Conservation (phyloP, 64 coral and sea anemone genomes). For the Pachyseris speciosa region DNA sequence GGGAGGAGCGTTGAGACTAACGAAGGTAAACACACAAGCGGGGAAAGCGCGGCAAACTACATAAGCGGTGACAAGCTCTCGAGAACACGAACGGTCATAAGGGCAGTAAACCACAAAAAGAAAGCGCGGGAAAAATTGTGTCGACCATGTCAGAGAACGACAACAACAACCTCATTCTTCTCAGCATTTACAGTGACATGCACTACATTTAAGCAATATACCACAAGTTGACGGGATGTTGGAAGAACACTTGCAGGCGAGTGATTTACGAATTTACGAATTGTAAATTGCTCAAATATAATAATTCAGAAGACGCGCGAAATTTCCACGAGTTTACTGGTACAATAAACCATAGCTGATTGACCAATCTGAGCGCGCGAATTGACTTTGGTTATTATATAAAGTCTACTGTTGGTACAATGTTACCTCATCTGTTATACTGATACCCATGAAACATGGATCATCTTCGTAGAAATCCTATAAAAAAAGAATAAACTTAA, state of each 20-base stretch:
- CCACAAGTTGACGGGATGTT: too few species aligned
- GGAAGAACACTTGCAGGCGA: too few species aligned
- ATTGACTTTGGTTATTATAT: not conserved
- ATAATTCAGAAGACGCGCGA: too few species aligned
- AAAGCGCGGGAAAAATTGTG: not conserved
- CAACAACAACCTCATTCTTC: not conserved
- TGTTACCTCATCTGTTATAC: conserved; percentile 91
- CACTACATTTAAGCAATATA: too few species aligned
- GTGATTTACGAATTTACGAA: too few species aligned
- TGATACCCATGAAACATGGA: conserved; percentile 81
- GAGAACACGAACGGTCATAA: not conserved
- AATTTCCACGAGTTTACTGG: too few species aligned
- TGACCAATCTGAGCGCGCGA: too few species aligned
- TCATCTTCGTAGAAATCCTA: conserved; percentile 87
- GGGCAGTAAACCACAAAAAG: not conserved
- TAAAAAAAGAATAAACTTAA: conserved; percentile 6
- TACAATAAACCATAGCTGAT: too few species aligned
- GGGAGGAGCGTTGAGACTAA: too few species aligned
- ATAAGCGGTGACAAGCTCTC: not conserved
- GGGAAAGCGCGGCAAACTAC: not conserved
- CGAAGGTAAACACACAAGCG: not conserved
- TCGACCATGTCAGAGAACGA: not conserved
- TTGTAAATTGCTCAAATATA: too few species aligned
- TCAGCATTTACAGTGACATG: not conserved
- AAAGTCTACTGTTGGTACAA: not conserved